These are phyloP conservation scores for Pteria penguin DNA, from an alignment of 2,888 invertebrate genomes.

Conservation along the genomic window DNA sequence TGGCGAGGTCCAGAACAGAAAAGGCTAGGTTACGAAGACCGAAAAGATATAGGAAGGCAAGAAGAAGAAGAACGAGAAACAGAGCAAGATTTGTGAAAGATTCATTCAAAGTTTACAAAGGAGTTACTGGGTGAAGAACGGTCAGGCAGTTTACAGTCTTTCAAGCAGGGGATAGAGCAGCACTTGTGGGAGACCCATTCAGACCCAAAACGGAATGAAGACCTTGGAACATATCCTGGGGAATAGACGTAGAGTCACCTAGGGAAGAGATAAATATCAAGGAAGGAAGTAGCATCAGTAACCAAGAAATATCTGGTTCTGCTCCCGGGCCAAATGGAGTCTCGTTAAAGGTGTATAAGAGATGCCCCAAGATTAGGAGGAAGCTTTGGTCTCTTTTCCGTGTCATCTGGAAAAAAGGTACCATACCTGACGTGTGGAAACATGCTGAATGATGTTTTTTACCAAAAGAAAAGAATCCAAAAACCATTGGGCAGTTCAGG, in stretches of 20 bases:
- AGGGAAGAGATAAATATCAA: background rate
- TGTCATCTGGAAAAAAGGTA: no score
- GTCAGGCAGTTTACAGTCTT: background rate
- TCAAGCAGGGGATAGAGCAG: background rate
- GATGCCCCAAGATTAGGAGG: constrained; percentile 26
- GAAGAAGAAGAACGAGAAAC: background rate
- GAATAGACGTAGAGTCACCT: background rate
- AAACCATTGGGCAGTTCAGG: background rate
- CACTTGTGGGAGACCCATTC: background rate
- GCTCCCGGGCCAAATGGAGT: constrained; percentile 42
- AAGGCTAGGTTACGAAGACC: no score
- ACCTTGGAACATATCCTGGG: background rate
- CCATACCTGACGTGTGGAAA: constrained; percentile 22
- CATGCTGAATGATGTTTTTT: constrained; percentile 36
- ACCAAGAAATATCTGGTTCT: constrained; percentile 21
- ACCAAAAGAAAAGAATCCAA: background rate
- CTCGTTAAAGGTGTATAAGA: constrained; percentile 43
- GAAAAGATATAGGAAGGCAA: background rate
- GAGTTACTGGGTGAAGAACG: background rate
- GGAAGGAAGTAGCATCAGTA: constrained; percentile 23
- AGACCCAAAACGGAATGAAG: background rate
- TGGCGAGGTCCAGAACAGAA: no score
- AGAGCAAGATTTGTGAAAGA: background rate
- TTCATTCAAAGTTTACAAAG: background rate
- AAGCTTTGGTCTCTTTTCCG: no score